Conservation (phyloP, 2,113 vertebrate species). For the Chaetura pelagica region DNA sequence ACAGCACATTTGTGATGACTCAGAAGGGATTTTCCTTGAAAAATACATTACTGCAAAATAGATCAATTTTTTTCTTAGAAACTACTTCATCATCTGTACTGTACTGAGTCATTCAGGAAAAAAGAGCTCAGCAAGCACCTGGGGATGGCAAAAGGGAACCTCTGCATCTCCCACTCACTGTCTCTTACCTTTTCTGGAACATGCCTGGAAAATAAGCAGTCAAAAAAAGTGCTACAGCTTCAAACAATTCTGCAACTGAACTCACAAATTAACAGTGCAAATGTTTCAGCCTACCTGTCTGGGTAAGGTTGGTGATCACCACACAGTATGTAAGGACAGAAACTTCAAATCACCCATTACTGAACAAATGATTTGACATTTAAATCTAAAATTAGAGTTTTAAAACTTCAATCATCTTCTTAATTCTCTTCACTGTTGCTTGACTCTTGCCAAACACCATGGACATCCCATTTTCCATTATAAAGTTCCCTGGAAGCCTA, state of each 20-base stretch:
- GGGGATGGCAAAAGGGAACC: neutral
- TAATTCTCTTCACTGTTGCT: neutral
- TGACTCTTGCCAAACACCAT: neutral
- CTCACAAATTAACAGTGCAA: neutral
- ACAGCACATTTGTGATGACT: neutral
- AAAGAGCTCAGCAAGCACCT: neutral
- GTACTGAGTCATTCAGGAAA: neutral
- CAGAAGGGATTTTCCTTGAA: constrained; percentile 36
- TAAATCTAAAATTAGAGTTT: neutral
- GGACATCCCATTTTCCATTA: neutral
- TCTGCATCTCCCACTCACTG: neutral
- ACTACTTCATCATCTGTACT: constrained; percentile 14
- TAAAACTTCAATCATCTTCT: neutral
- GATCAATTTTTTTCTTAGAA: constrained; percentile 25
- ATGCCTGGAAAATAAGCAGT: neutral
- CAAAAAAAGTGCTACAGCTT: neutral
- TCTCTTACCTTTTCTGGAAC: neutral
- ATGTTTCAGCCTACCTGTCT: neutral
- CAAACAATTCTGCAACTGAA: neutral
- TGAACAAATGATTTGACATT: neutral
- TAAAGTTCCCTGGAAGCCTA: neutral
- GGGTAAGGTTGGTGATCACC: neutral
- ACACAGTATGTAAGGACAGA: neutral
- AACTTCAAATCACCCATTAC: neutral
- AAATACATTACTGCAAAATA: constrained; percentile 25